phyloP scores from a whole-genome alignment of 2,797 vertebrate species.

The Anolis apletophallus region DNA sequence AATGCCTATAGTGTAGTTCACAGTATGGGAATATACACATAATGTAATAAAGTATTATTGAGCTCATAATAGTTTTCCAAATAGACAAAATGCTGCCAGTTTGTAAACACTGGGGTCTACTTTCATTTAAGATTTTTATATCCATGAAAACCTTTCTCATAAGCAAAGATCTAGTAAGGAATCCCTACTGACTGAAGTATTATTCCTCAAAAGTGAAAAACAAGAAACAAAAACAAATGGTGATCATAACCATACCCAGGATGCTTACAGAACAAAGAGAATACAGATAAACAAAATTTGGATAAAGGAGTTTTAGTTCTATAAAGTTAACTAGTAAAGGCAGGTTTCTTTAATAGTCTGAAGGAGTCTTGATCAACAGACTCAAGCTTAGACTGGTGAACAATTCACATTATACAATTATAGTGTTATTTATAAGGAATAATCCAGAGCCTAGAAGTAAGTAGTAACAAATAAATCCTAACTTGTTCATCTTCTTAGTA shows the following conservation, averaged over 20 bases:
- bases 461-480: too few species aligned
- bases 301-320: neutral
- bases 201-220: neutral
- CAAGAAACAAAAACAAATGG: neutral
- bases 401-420: too few species aligned
- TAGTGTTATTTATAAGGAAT: too few species aligned
- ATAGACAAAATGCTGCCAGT: constrained; percentile 36
- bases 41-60: constrained; percentile 25
- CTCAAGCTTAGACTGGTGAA: too few species aligned
- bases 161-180: constrained; percentile 13
- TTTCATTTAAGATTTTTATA: neutral
- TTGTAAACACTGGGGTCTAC: neutral
- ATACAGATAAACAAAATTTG: neutral
- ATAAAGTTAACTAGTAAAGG: neutral
- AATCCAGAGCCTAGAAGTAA: too few species aligned
- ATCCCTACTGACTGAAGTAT: constrained; percentile 11
- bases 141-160: neutral
- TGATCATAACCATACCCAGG: constrained; percentile 11
- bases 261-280: neutral
- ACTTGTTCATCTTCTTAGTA: too few species aligned
- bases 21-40: constrained; percentile 19
- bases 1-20: constrained; percentile 1
- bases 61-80: constrained; percentile 10
- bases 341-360: neutral
- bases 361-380: too few species aligned